These are phyloP conservation scores for Drosophila ananassae DNA, from an alignment of 1,140 invertebrate species.

Conservation along the genomic window DNA sequence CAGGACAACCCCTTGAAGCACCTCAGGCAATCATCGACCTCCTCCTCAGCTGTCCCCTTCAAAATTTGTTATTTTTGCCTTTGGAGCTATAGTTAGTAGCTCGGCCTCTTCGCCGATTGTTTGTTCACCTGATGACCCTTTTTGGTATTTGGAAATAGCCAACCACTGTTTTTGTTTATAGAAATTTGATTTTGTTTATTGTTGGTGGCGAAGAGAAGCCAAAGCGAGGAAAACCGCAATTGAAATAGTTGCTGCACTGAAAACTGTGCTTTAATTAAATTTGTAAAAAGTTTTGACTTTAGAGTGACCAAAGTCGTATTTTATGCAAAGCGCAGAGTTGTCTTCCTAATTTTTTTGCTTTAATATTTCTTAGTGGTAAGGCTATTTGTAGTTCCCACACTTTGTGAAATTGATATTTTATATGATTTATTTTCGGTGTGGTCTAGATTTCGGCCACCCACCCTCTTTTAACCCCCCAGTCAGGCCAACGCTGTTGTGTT, in stretches of 20 bases:
- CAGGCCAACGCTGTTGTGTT: conserved; percentile 39
- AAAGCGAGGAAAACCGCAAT: conserved; percentile 18
- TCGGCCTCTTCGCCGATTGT: conserved; percentile 28
- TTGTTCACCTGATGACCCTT: conserved; percentile 70
- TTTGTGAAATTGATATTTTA: conserved; percentile 34
- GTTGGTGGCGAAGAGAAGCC: conserved; percentile 21
- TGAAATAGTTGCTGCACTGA: conserved; percentile 30
- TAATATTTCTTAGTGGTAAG: no score
- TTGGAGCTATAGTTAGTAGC: background rate
- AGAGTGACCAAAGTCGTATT: no score
- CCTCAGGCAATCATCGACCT: conserved; percentile 1
- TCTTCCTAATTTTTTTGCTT: no score
- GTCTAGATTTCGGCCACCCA: conserved; percentile 1
- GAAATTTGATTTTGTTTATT: conserved; percentile 80
- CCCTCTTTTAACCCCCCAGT: conserved; percentile 9
- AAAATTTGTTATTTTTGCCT: conserved; percentile 29
- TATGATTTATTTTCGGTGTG: conserved; percentile 39
- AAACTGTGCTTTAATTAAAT: background rate
- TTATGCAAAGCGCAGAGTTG: no score
- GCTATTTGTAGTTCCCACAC: background rate
- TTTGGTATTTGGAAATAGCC: conserved; percentile 42
- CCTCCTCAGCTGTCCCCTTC: background rate
- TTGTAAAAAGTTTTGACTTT: no score
- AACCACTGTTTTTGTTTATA: conserved; percentile 58
- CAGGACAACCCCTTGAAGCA: conserved; percentile 41